Percentiles rank a stretch among this genome's conserved stretches.
These are phyloP conservation scores for Hylyphantes graminicola DNA, from an alignment of 1,140 invertebrate species.

Conservation along the genomic window DNA sequence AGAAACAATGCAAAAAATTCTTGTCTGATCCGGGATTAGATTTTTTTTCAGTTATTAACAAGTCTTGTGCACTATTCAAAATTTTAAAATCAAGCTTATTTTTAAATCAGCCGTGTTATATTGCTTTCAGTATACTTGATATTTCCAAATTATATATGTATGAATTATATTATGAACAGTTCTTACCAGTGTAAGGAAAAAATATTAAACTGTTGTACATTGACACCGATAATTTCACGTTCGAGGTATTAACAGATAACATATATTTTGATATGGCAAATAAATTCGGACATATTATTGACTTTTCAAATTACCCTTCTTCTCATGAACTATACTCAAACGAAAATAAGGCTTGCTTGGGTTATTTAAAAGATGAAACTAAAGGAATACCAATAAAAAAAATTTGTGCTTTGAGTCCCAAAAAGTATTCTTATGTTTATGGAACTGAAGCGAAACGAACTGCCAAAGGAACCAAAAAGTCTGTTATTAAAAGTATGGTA, in stretches of 20 bases:
- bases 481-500: not conserved
- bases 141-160: constrained; percentile 64
- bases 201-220: constrained; percentile 60
- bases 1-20: constrained; percentile 1
- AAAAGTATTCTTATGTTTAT: constrained; percentile 51
- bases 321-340: constrained; percentile 51
- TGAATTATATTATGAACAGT: constrained; percentile 64
- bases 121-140: constrained; percentile 63
- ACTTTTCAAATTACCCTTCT: constrained; percentile 61
- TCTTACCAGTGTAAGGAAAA: constrained; percentile 61
- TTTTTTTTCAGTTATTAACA: constrained; percentile 3
- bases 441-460: constrained; percentile 7
- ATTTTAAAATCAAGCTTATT: constrained; percentile 16
- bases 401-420: constrained; percentile 68
- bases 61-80: constrained; percentile 16
- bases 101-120: constrained; percentile 16
- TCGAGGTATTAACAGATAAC: constrained; percentile 58
- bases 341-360: constrained; percentile 69
- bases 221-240: constrained; percentile 60
- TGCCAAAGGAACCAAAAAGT: constrained; percentile 19
- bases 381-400: constrained; percentile 66
- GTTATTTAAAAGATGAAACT: constrained; percentile 71
- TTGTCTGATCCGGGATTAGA: constrained; percentile 62
- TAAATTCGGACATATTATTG: constrained; percentile 36
- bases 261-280: constrained; percentile 56